Evolutionary conservation across 2,797 vertebrate genomes (phyloP).

Genomic region (Enteromius trimaculatus): DNA sequence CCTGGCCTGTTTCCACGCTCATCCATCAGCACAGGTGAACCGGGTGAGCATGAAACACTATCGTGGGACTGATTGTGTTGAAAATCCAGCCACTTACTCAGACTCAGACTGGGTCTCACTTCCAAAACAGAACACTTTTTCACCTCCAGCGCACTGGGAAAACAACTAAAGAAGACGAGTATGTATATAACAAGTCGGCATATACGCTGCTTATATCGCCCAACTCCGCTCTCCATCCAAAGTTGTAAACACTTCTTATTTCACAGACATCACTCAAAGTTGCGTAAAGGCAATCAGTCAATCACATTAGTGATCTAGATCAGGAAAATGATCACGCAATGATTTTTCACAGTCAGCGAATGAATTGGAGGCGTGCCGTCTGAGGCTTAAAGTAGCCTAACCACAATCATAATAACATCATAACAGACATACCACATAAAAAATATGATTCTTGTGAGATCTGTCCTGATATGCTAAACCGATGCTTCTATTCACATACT

Average conservation of each 20-base stretch:
- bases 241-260: constrained; percentile 4
- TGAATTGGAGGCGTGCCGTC: constrained; percentile 28
- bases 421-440: constrained; percentile 7
- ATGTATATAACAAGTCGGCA: not conserved
- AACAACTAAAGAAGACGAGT: constrained; percentile 21
- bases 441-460: constrained; percentile 1
- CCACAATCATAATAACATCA: constrained; percentile 2
- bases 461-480: not conserved
- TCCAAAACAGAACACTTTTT: constrained; percentile 48
- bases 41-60: constrained; percentile 55
- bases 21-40: constrained; percentile 49
- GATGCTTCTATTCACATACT: not conserved
- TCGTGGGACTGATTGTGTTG: not conserved
- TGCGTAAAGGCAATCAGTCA: not conserved
- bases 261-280: not conserved
- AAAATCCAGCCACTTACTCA: constrained; percentile 44
- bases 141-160: not conserved
- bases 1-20: constrained; percentile 53
- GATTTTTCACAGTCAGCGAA: not conserved
- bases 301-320: constrained; percentile 4
- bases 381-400: constrained; percentile 30
- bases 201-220: not conserved
- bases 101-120: constrained; percentile 29
- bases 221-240: not conserved
- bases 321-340: constrained; percentile 6